These are phyloP conservation scores for Rhopilema esculentum DNA, from an alignment of 30 jellyfish, hydroid and myxozoan species.

Conservation along the genomic window DNA sequence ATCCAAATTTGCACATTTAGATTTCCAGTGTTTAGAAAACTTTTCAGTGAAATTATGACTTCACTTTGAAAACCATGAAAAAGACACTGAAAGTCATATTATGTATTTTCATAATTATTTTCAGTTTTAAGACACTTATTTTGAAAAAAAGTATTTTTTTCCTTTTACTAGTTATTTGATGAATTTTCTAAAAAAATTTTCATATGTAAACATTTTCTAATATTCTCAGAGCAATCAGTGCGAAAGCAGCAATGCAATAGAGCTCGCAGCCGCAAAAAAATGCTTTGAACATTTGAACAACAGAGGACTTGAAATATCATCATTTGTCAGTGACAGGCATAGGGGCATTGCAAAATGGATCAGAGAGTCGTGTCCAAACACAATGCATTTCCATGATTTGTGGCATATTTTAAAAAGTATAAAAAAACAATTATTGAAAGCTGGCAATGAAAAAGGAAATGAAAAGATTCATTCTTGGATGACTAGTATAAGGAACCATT, in stretches of 20 bases:
- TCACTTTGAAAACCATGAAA: slow-evolving; percentile 15
- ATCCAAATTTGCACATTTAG: not conserved
- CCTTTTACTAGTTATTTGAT: not conserved
- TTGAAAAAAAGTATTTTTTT: not conserved
- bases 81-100: slow-evolving; percentile 19
- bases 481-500: slow-evolving; percentile 4
- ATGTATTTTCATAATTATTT: not conserved
- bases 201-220: not conserved
- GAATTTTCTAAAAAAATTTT: not conserved
- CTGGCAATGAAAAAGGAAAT: slow-evolving; percentile 18
- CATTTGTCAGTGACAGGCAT: slow-evolving; percentile 44
- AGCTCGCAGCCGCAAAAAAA: not conserved
- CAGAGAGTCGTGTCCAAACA: slow-evolving; percentile 2
- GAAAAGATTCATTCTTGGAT: slow-evolving; percentile 6
- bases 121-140: not conserved
- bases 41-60: not conserved
- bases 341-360: slow-evolving; percentile 20
- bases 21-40: not conserved
- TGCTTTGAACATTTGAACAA: not conserved
- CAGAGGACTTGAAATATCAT: not conserved
- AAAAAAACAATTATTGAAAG: slow-evolving; percentile 9
- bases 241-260: not conserved
- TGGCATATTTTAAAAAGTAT: slow-evolving; percentile 48
- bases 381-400: slow-evolving; percentile 11
- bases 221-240: not conserved